Evolutionary conservation across 1,140 invertebrate species (phyloP).

Genomic region (Eumaeus atala): DNA sequence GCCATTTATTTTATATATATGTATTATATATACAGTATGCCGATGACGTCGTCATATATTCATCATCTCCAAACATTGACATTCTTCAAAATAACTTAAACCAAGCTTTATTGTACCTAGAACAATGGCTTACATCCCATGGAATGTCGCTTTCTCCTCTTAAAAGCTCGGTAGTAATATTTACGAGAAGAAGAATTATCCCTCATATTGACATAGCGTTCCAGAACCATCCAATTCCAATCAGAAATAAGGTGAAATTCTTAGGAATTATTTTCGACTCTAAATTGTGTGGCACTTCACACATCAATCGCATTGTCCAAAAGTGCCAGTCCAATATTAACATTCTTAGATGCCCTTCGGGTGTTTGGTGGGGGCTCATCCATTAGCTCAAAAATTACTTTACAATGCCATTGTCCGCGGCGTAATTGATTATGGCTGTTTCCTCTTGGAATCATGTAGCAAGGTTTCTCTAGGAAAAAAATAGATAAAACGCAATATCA

Average conservation of each 20-base stretch:
- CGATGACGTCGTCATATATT: background rate
- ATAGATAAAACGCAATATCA: too few relatives aligned
- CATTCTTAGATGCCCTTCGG: too few relatives aligned
- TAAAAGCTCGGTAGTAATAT: background rate
- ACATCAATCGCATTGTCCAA: too few relatives aligned
- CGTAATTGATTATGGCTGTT: too few relatives aligned
- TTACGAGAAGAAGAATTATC: constrained; percentile 1
- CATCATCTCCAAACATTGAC: background rate
- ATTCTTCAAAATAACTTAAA: background rate
- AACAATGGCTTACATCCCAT: background rate
- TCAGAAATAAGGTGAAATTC: background rate
- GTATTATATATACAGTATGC: constrained; percentile 5
- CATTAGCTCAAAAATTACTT: too few relatives aligned
- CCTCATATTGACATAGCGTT: background rate
- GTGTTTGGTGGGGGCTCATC: too few relatives aligned
- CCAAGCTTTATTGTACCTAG: background rate
- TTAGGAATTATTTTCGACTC: constrained; percentile 1
- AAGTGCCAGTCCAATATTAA: too few relatives aligned
- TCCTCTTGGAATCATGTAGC: too few relatives aligned
- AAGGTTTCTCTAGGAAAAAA: too few relatives aligned
- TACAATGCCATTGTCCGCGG: too few relatives aligned
- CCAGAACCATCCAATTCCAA: background rate
- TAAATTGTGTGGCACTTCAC: background rate
- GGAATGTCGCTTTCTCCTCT: background rate
- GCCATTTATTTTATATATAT: background rate